Base-by-base conservation (phyloP, 2,113 vertebrate genomes). In the Phyllostomus discolor region DNA sequence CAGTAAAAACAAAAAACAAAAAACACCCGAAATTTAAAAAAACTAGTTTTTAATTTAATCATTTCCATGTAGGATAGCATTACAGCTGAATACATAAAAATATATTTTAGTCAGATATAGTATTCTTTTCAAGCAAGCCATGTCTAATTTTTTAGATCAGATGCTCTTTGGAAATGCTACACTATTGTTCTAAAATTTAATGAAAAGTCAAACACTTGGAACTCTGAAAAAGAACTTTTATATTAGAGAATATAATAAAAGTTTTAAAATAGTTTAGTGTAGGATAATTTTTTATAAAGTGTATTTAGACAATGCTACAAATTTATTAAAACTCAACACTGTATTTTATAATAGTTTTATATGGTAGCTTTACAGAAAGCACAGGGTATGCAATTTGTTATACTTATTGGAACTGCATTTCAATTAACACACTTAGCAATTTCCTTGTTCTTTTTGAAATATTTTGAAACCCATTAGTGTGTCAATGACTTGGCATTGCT, bases 391-490 rank as follows among this genome's bases (percentile, higher is more conserved):
- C 33, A 97, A 69, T 95, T 67, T 93, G 95, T 76, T 94, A 19
- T 48, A 86, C 57, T 96, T 70, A 84, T 38, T 78, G 4, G 0
- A n/a, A 43, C 62, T 95, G 95, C 38, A 87, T 95, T 97, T 97
- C 92, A 73, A 41, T 66, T 96, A 97, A 92, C 94, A 38, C 46
- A 88, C 0, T 0, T 88, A 81, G 93, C 16, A 80, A 14, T 97
- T 97, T 89, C 66, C 81, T 97, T 50, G n/a, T 94, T 90, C 85
- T 88, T 97, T 86, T 11, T 97, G 86, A 96, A 97, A 97, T 57
- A 90, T 41, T 97, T 96, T 94, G 80, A 96, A 90, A 95, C 20
- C n/a, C 41, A 91, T 98, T 97, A 97, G 76, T 66, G n/a, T 82
- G 88, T 94, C 48, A 97, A 41, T 93, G 94, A 96, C 33, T 92